Conservation (phyloP, 2,888 invertebrate species). For the Fabriciana adippe region DNA sequence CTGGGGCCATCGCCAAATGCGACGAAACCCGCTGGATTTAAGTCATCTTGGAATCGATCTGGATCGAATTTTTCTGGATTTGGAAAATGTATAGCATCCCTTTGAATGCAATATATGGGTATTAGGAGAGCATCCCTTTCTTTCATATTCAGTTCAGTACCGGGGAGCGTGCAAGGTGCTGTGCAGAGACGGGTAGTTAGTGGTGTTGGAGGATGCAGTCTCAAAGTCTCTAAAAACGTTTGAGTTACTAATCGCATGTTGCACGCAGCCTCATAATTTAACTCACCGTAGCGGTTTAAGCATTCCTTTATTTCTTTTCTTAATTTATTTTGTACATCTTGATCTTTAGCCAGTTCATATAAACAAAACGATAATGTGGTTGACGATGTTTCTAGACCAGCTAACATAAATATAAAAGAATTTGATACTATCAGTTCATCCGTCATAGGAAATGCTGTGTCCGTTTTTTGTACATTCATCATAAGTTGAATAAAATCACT, state of each 20-base stretch:
- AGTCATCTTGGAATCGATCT: slow-evolving; percentile 62
- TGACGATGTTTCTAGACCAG: slow-evolving; percentile 74
- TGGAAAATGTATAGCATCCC: slow-evolving; percentile 64
- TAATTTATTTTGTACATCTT: slow-evolving; percentile 62
- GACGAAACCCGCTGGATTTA: slow-evolving; percentile 64
- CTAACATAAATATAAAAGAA: slow-evolving; percentile 78
- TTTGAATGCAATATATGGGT: slow-evolving; percentile 70
- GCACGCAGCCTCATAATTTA: slow-evolving; percentile 69
- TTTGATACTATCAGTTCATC: slow-evolving; percentile 76
- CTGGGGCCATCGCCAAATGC: slow-evolving; percentile 76
- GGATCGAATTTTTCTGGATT: slow-evolving; percentile 73
- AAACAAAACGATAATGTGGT: slow-evolving; percentile 74
- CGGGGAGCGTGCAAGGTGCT: slow-evolving; percentile 59
- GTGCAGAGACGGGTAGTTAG: slow-evolving; percentile 73
- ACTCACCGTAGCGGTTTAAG: slow-evolving; percentile 54
- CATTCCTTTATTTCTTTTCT: slow-evolving; percentile 65
- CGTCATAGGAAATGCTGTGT: slow-evolving; percentile 66
- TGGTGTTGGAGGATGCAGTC: slow-evolving; percentile 73
- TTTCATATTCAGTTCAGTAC: slow-evolving; percentile 60
- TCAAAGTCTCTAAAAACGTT: slow-evolving; percentile 63
- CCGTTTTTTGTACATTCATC: slow-evolving; percentile 70
- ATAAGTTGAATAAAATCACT: slow-evolving; percentile 75
- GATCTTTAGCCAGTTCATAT: slow-evolving; percentile 69
- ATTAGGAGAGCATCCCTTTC: slow-evolving; percentile 65
- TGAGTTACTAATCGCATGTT: slow-evolving; percentile 65